phyloP scores from a whole-genome alignment of 2,888 invertebrate species.

The Augochlorella aurata region DNA sequence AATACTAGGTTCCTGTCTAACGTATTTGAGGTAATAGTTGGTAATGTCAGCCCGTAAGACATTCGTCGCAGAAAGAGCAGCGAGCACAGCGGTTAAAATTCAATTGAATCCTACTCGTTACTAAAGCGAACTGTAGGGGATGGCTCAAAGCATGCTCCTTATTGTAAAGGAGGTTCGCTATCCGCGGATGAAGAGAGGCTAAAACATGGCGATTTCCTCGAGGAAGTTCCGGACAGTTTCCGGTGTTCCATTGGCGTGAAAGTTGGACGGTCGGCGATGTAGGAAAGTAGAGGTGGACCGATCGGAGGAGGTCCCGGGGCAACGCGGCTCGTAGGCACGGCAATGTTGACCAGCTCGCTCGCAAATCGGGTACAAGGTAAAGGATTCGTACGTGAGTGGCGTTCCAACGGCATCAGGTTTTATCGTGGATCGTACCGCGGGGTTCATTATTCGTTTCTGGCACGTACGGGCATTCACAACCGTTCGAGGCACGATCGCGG shows the following conservation, averaged over 20 bases:
- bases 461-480: constrained; percentile 72
- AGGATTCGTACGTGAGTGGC: constrained; percentile 72
- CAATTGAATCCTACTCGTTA: too few species aligned
- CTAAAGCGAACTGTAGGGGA: too few species aligned
- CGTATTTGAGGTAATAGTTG: too few species aligned
- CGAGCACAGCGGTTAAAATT: too few species aligned
- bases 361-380: constrained; percentile 74
- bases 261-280: background rate
- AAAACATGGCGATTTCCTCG: background rate
- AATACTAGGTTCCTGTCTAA: too few species aligned
- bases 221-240: background rate
- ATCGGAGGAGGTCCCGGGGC: constrained; percentile 44
- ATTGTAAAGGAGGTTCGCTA: too few species aligned
- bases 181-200: too few species aligned
- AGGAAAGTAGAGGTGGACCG: background rate
- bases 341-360: constrained; percentile 64
- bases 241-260: background rate
- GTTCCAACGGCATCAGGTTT: constrained; percentile 67
- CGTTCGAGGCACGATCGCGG: constrained; percentile 62
- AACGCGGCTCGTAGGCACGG: constrained; percentile 61
- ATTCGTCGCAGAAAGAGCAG: too few species aligned
- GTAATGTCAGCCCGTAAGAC: too few species aligned
- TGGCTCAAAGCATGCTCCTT: too few species aligned
- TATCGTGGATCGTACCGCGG: constrained; percentile 68
- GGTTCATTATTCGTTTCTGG: constrained; percentile 73